Base-by-base conservation (phyloP, 2,113 vertebrate genomes). In the Chunga burmeisteri region DNA sequence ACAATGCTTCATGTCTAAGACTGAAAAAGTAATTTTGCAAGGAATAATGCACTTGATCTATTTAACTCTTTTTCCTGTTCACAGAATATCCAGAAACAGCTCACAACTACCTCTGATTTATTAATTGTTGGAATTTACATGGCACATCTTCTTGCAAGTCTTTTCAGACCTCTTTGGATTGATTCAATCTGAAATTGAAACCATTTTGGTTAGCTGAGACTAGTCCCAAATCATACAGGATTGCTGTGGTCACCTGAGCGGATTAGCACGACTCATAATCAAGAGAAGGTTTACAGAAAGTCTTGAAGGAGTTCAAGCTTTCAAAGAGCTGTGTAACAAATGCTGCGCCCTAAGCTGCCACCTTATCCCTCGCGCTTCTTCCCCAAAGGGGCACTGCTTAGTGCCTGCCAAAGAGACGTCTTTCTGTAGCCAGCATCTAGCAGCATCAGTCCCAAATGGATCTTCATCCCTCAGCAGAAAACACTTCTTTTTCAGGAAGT, bases 151-250 rank as follows among this genome's bases (percentile, higher is more conserved):
- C 21, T 79, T 75, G 17, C 17, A 83, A 38, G 30, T 53, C 26
- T 92, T 93, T 83, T 90, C 47, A 86, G 61, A 67, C 25, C 40
- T 87, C 72, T 84, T 63, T 79, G 88, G 49, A 53, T 23, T 56
- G 66, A 68, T 86, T 81, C 65, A 79, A 23, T 38, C 10, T 4
- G 30, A 68, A 81, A 65, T 65, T 56, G 62, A 92, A 73, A 83
- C n/a, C 29, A 7, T 42, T 83, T 78, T 63, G 23, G 5, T 81
- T 81, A 92, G 58, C n/a, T 78, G 42, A 67, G n/a, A 63, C 17
- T 56, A 47, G 36, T 49, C 40, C 44, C 61, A 94, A 85, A 89
- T 71, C 30, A 49, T 14, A 44, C 21, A 47, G 65, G 10, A 49
- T 84, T 81, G 23, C 20, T 86, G 26, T 44, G 83, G 42, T 63